Conservation (phyloP, 1,140 invertebrate species). For the Eufriesea mexicana region DNA sequence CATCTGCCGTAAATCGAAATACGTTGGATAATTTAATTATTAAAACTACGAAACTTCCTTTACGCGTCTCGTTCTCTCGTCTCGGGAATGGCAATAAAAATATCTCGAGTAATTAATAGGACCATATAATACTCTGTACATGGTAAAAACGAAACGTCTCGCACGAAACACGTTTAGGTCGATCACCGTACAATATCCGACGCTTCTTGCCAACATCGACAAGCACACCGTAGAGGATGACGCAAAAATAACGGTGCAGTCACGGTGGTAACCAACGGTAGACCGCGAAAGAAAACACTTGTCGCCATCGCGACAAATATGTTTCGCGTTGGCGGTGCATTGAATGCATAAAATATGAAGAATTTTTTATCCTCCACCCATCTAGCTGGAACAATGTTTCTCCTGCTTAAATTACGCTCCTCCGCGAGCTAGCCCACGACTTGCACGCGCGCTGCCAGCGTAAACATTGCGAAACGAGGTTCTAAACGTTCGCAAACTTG, state of each 20-base stretch:
- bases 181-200: neutral
- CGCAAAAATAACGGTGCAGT: conserved; percentile 16
- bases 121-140: neutral
- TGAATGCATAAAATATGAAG: conserved; percentile 30
- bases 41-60: too few species aligned
- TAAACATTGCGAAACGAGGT: conserved; percentile 32
- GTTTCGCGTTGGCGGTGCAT: conserved; percentile 29
- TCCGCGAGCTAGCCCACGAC: neutral
- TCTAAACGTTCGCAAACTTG: conserved; percentile 3
- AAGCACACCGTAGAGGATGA: too few species aligned
- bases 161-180: neutral
- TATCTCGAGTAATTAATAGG: neutral
- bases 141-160: neutral
- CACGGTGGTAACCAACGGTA: neutral
- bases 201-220: neutral
- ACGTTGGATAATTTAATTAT: too few species aligned
- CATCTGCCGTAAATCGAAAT: too few species aligned
- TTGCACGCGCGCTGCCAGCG: neutral
- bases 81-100: too few species aligned
- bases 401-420: conserved; percentile 34
- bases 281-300: conserved; percentile 20
- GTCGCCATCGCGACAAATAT: conserved; percentile 18
- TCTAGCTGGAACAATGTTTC: conserved; percentile 18
- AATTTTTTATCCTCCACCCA: conserved; percentile 10
- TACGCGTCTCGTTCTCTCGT: too few species aligned